A percentile compares a stretch with the other conserved stretches of the same genome.
phyloP scores from a whole-genome alignment of 2,888 invertebrate species.

The Chirona hameri region DNA sequence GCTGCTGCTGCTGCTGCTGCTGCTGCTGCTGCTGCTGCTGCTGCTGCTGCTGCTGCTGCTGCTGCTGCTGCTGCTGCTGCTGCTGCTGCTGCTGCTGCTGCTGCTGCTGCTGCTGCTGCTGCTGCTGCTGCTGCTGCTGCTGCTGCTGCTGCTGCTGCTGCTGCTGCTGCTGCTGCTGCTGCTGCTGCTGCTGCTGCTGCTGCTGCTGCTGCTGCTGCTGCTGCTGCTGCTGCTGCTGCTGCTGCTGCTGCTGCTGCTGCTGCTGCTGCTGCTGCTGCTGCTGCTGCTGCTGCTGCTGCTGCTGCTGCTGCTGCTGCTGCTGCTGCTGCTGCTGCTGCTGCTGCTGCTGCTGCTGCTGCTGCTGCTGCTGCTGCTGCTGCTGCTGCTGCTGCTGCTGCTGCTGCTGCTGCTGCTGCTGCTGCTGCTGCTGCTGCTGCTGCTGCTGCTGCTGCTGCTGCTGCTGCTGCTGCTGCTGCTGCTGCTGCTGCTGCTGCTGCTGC shows the following conservation, averaged over 20 bases:
- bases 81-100: conserved; percentile 32
- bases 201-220: conserved; percentile 32
- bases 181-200: conserved; percentile 32
- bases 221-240: conserved; percentile 32
- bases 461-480: conserved; percentile 32
- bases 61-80: conserved; percentile 32
- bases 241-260: conserved; percentile 32
- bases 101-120: conserved; percentile 32
- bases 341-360: conserved; percentile 32
- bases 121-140: conserved; percentile 32
- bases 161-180: conserved; percentile 32
- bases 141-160: conserved; percentile 32
- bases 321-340: conserved; percentile 32
- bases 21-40: conserved; percentile 32
- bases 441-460: conserved; percentile 32
- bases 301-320: conserved; percentile 32
- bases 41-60: conserved; percentile 32
- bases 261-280: conserved; percentile 32
- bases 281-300: conserved; percentile 32
- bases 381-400: conserved; percentile 32
- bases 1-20: conserved; percentile 32
- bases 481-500: conserved; percentile 32
- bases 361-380: conserved; percentile 32
- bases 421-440: conserved; percentile 32
- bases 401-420: conserved; percentile 32